Evolutionary conservation across 2,113 vertebrate genomes (phyloP).

Genomic region (Chroicocephalus ridibundus): DNA sequence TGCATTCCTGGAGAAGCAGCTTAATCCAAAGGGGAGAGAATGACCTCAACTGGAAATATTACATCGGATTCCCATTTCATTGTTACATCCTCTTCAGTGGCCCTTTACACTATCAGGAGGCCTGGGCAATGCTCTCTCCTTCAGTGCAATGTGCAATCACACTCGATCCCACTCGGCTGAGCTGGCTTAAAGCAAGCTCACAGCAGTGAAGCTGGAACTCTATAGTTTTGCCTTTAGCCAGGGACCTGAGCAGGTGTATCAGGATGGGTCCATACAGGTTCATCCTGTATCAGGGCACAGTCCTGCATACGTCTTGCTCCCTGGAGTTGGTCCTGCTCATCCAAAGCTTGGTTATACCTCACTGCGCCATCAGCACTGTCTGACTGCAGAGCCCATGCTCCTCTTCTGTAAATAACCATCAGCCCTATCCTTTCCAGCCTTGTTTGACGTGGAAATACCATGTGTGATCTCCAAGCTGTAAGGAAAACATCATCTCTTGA

Average conservation of each 20-base stretch:
- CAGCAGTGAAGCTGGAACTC: not conserved
- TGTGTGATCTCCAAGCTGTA: constrained; percentile 11
- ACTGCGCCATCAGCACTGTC: not conserved
- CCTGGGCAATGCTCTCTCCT: not conserved
- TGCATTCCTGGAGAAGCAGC: not conserved
- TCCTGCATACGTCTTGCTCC: not conserved
- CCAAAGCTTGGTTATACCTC: not conserved
- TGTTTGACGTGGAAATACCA: constrained; percentile 18
- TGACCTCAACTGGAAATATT: not conserved
- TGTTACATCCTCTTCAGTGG: not conserved
- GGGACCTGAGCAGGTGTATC: not conserved
- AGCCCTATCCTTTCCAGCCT: not conserved
- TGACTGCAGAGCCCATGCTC: not conserved
- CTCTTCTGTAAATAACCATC: not conserved
- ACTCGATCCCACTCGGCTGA: not conserved
- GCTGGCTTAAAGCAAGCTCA: not conserved
- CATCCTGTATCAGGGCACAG: not conserved
- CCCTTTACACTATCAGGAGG: not conserved
- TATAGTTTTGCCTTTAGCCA: not conserved
- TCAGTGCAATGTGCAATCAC: not conserved
- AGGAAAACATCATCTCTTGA: constrained; percentile 11
- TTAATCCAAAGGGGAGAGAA: not conserved
- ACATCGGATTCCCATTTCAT: not conserved
- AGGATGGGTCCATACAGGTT: not conserved
- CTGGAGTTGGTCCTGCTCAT: not conserved